These are phyloP conservation scores for Atta colombica DNA, from an alignment of 1,140 invertebrate species.

Conservation along the genomic window DNA sequence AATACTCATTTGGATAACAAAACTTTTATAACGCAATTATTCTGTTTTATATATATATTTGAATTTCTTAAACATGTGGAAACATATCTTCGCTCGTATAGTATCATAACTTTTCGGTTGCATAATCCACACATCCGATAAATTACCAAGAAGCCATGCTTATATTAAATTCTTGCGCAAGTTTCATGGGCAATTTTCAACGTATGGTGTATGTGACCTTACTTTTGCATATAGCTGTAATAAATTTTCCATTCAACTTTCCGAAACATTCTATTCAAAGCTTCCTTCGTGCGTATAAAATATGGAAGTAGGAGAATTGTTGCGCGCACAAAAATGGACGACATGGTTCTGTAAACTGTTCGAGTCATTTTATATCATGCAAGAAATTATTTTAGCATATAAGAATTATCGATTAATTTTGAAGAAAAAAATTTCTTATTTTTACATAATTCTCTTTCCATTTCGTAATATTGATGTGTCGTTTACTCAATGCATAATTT, in stretches of 20 bases:
- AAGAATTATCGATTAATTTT: neutral
- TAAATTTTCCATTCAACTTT: slow-evolving; percentile 36
- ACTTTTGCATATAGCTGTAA: slow-evolving; percentile 20
- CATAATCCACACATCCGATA: slow-evolving; percentile 19
- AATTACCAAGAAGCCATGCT: slow-evolving; percentile 26
- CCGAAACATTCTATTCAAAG: neutral
- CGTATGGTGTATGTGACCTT: neutral
- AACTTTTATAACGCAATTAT: neutral
- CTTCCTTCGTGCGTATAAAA: neutral
- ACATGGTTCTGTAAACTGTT: neutral
- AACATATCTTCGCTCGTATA: neutral
- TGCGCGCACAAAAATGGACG: neutral
- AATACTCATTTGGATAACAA: neutral
- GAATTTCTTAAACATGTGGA: neutral
- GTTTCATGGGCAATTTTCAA: neutral
- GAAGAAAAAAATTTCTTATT: neutral
- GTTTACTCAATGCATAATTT: slow-evolving; percentile 15
- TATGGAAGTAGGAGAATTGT: slow-evolving; percentile 16
- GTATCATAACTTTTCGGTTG: neutral
- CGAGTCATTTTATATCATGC: neutral
- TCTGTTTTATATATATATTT: neutral
- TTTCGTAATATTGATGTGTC: neutral
- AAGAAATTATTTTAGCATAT: neutral
- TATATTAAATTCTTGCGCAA: slow-evolving; percentile 40
- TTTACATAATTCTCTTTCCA: neutral